A percentile compares a stretch with the other conserved stretches of the same genome.
These are phyloP conservation scores for Rhinogobius similis DNA, from an alignment of 2,113 vertebrate species.

Conservation along the genomic window DNA sequence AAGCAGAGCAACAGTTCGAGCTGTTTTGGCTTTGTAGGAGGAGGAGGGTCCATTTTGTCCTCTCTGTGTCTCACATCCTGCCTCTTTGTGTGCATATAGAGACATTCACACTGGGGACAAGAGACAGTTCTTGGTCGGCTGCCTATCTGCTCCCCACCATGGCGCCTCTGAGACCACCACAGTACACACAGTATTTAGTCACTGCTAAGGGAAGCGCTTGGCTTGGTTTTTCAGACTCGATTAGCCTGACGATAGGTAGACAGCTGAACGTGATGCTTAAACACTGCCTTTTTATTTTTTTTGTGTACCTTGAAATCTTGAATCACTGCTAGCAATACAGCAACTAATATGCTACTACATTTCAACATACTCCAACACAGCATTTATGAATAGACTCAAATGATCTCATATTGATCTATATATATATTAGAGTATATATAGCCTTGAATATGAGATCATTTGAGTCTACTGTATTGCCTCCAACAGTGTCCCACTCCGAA, in stretches of 20 bases:
- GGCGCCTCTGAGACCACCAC: slow-evolving; percentile 57
- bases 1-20: slow-evolving; percentile 1
- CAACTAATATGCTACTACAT: not conserved
- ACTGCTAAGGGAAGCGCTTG: slow-evolving; percentile 51
- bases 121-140: slow-evolving; percentile 57
- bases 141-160: slow-evolving; percentile 69
- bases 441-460: too few relatives aligned
- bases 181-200: slow-evolving; percentile 38
- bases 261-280: slow-evolving; percentile 63
- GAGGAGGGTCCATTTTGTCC: slow-evolving; percentile 32
- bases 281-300: slow-evolving; percentile 40
- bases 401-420: not conserved
- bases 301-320: slow-evolving; percentile 27
- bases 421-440: slow-evolving; percentile 19
- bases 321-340: too few relatives aligned
- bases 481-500: slow-evolving; percentile 33
- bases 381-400: not conserved
- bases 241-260: slow-evolving; percentile 64
- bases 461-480: not conserved
- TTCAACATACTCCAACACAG: not conserved
- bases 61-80: slow-evolving; percentile 40
- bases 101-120: slow-evolving; percentile 46
- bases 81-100: slow-evolving; percentile 46
- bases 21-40: slow-evolving; percentile 18
- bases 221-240: slow-evolving; percentile 55